phyloP scores from a whole-genome alignment of 2,888 invertebrate species.

The Diachrysia chrysitis region DNA sequence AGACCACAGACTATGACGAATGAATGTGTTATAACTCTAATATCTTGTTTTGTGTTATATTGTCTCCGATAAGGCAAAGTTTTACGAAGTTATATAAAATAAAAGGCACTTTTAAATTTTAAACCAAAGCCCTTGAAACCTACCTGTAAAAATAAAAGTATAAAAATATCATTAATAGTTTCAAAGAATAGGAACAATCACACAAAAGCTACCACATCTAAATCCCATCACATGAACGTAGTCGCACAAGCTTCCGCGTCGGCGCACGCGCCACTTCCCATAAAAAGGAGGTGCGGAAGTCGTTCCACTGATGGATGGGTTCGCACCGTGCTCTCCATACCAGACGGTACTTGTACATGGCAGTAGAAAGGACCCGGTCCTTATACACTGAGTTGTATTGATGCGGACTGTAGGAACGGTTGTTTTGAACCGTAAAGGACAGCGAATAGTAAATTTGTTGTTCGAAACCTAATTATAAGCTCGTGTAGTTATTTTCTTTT shows the following conservation, averaged over 20 bases:
- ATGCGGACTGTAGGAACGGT: conserved; percentile 5
- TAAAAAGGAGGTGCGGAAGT: conserved; percentile 65
- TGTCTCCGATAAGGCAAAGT: no score
- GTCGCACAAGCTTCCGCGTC: conserved; percentile 53
- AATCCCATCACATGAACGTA: conserved; percentile 17
- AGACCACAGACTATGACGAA: background rate
- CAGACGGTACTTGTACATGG: conserved; percentile 35
- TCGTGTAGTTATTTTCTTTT: background rate
- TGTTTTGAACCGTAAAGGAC: background rate
- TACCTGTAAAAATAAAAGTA: no score
- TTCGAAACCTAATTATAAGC: background rate
- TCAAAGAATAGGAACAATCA: no score
- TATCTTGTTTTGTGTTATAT: background rate
- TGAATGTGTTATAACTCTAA: conserved; percentile 22
- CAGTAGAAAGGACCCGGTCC: conserved; percentile 40
- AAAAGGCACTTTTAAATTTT: no score
- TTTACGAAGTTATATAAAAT: no score
- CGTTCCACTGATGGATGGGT: conserved; percentile 51
- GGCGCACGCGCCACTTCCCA: conserved; percentile 66
- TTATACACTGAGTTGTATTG: conserved; percentile 23
- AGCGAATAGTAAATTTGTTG: background rate
- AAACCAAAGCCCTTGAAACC: no score
- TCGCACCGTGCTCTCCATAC: conserved; percentile 48
- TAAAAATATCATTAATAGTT: no score
- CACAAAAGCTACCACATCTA: conserved; percentile 42